These are phyloP conservation scores for Tachystola acroxantha DNA, from an alignment of 2,888 invertebrate species.

Conservation along the genomic window DNA sequence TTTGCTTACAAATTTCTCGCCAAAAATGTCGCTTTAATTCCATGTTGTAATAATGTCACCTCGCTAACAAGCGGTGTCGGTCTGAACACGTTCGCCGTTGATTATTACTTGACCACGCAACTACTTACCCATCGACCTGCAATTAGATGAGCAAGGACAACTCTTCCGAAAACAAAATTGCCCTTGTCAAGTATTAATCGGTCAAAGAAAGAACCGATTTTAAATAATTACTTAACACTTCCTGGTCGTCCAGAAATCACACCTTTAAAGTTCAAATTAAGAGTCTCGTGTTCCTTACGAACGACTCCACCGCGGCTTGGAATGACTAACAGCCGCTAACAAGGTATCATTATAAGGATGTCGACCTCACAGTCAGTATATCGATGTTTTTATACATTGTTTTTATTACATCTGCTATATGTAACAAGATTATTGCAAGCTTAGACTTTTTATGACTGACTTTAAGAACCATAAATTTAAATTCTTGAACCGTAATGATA, in stretches of 20 bases:
- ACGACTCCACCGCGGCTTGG: conserved; percentile 36
- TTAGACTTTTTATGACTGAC: conserved; percentile 12
- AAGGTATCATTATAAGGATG: conserved; percentile 70
- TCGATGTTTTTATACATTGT: conserved; percentile 53
- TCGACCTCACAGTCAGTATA: conserved; percentile 40
- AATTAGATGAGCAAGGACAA: conserved; percentile 34
- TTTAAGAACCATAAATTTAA: background rate
- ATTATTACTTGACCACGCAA: conserved; percentile 12
- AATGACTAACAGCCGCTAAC: conserved; percentile 70
- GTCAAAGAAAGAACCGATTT: conserved; percentile 41
- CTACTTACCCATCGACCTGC: conserved; percentile 10
- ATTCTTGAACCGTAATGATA: background rate
- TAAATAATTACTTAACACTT: conserved; percentile 69
- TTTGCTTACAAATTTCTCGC: no score
- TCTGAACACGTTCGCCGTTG: background rate
- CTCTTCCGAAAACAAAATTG: conserved; percentile 37
- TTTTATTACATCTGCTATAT: conserved; percentile 24
- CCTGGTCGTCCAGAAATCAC: conserved; percentile 60
- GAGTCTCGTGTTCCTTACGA: conserved; percentile 54
- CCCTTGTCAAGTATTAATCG: conserved; percentile 35
- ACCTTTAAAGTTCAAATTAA: conserved; percentile 68
- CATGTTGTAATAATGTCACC: background rate
- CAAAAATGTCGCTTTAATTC: background rate
- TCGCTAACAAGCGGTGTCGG: conserved; percentile 5
- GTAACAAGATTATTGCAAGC: conserved; percentile 10